Base-by-base conservation (phyloP, 2,113 vertebrate species). In the Galemys pyrenaicus region DNA sequence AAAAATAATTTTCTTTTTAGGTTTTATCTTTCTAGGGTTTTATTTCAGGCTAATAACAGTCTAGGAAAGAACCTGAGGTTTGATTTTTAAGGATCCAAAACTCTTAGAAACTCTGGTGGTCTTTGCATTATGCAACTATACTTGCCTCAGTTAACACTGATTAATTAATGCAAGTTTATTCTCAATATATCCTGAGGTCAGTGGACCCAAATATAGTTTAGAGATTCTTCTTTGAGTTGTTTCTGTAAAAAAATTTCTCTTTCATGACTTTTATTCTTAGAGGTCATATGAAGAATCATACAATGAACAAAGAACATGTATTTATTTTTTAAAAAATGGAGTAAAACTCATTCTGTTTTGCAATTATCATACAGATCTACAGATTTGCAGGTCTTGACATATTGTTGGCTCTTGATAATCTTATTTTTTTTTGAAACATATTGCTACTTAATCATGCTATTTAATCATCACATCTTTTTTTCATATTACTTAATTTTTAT, bases 401-500 rank as follows among this genome's bases (percentile, higher is more conserved):
- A 73, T 26, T 75, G 11, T 82, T 26, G 41, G 24, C 73, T 88
- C 30, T 84, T 44, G 28, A 10, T 60, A 2, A 58, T 35, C 44
- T 64, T 58, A 26, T 68, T 91, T 91, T 94, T 71, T n/a, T 12
- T 30, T 0, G 58, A 44, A 58, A 88, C 62, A 81, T 51, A 44
- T 44, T 44, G 5, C 44, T 44, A 44, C 44, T 44, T 92, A 37
- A 44, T 65, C 70, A 83, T 39, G n/a, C 77, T 58, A 87, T 58
- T 93, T 54, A 54, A 39, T 91, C 24, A 80, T n/a, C n/a, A n/a
- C n/a, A n/a, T n/a, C n/a, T n/a, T n/a, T n/a, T n/a, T n/a, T n/a
- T n/a, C n/a, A n/a, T 98, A 98, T 97, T 80, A 96, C 62, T 74
- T 71, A n/a, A 28, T 83, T 96, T 91, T 95, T 62, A 71, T 87